A percentile compares a stretch with the other conserved stretches of the same genome.
Conservation (phyloP, 2,797 vertebrate genomes). For the Erethizon dorsatum region DNA sequence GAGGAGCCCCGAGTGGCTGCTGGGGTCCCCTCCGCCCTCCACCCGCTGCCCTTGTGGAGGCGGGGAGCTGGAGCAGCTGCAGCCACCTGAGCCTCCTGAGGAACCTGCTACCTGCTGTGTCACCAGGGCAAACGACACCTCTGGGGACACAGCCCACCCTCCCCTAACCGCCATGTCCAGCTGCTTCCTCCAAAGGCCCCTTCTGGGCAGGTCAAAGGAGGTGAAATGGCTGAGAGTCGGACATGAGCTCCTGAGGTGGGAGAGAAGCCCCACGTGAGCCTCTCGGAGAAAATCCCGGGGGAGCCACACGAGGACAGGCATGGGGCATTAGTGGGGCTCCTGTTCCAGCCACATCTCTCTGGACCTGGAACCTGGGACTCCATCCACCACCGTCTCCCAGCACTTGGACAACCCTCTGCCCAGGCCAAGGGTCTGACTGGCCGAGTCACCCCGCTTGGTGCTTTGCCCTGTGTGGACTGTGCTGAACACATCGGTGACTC, state of each 20-base stretch:
- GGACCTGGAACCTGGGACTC: not conserved
- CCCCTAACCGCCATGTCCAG: not conserved
- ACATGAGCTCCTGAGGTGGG: not conserved
- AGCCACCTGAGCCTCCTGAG: not conserved
- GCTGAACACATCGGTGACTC: not conserved
- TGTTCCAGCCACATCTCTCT: not conserved
- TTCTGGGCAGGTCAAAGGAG: not conserved
- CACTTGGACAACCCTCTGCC: not conserved
- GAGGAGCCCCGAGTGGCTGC: not conserved
- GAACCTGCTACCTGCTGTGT: not conserved
- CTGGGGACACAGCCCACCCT: not conserved
- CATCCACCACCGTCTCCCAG: not conserved
- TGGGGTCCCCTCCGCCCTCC: not conserved
- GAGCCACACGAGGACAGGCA: rapidly evolving
- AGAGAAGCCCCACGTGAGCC: too few relatives aligned
- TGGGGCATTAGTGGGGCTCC: too few relatives aligned
- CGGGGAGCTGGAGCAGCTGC: not conserved
- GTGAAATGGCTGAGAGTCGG: not conserved
- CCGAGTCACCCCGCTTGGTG: not conserved
- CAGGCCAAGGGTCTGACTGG: not conserved
- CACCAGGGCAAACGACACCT: not conserved
- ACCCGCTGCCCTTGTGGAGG: too few relatives aligned
- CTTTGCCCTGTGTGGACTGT: not conserved
- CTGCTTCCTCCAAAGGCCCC: not conserved
- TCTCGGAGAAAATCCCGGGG: not conserved